phyloP scores from a whole-genome alignment of 2,797 vertebrate genomes.

The Dromococcyx pavoninus region DNA sequence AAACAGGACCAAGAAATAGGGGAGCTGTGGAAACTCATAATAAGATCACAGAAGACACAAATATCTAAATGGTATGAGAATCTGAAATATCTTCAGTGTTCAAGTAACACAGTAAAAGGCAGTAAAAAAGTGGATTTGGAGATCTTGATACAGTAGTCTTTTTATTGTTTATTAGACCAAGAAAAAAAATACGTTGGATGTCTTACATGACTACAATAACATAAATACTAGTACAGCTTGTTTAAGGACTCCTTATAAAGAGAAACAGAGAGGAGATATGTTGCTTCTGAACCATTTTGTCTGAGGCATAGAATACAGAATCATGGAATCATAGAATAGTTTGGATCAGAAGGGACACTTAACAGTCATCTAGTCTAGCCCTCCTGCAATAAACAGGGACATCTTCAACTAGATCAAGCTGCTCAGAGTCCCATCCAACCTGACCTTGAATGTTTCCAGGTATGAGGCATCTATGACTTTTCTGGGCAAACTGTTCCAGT shows the following conservation, averaged over 20 bases:
- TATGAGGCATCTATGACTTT: too few species aligned
- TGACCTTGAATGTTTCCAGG: too few species aligned
- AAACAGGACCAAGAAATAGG: neutral
- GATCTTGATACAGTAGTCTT: neutral
- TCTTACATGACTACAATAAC: neutral
- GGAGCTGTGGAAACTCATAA: neutral
- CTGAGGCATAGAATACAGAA: neutral
- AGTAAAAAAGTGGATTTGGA: neutral
- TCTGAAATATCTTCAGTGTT: neutral
- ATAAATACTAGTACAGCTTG: neutral
- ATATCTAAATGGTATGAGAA: neutral
- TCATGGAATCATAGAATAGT: neutral
- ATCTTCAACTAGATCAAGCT: neutral
- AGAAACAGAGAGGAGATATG: neutral
- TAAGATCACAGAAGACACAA: neutral
- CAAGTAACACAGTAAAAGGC: neutral
- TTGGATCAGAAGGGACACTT: neutral
- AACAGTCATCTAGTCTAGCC: neutral
- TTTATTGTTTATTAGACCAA: neutral
- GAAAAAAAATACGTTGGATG: neutral
- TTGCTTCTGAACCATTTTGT: neutral
- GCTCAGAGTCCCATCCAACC: neutral
- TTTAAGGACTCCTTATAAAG: neutral
- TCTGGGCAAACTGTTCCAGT: neutral
- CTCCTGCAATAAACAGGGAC: neutral